phyloP scores from a whole-genome alignment of 2,797 vertebrate species.

The Simalia tracyae region DNA sequence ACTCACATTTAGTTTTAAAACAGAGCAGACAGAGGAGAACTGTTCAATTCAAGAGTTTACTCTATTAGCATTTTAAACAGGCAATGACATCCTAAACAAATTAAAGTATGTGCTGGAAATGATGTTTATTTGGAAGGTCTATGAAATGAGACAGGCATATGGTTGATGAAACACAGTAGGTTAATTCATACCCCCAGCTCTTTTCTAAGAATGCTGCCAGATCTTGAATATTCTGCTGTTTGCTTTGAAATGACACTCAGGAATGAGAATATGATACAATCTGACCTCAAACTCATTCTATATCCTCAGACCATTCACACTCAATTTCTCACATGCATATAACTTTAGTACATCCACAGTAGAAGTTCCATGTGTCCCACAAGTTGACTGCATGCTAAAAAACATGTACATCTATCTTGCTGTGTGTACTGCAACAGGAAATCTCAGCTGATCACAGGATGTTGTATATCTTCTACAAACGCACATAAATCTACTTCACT shows the following conservation, averaged over 20 bases:
- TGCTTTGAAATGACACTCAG: slow-evolving; percentile 23
- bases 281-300: background rate
- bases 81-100: slow-evolving; percentile 29
- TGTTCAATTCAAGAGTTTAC: background rate
- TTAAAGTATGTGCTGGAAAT: slow-evolving; percentile 2
- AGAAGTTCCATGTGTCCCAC: background rate
- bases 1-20: background rate
- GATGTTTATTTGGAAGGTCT: slow-evolving; percentile 22
- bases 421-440: background rate
- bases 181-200: slow-evolving; percentile 15
- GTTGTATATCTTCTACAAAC: background rate
- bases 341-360: background rate
- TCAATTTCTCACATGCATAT: background rate
- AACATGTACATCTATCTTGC: background rate
- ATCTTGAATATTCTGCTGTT: slow-evolving; percentile 18
- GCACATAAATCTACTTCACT: background rate
- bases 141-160: background rate
- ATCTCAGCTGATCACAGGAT: background rate
- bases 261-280: background rate
- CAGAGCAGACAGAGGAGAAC: background rate
- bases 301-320: background rate
- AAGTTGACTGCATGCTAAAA: background rate
- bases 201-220: slow-evolving; percentile 3
- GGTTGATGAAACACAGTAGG: slow-evolving; percentile 1
- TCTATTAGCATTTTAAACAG: slow-evolving; percentile 14